Conservation (phyloP, 2,888 invertebrate species). For the Colostygia pectinataria region DNA sequence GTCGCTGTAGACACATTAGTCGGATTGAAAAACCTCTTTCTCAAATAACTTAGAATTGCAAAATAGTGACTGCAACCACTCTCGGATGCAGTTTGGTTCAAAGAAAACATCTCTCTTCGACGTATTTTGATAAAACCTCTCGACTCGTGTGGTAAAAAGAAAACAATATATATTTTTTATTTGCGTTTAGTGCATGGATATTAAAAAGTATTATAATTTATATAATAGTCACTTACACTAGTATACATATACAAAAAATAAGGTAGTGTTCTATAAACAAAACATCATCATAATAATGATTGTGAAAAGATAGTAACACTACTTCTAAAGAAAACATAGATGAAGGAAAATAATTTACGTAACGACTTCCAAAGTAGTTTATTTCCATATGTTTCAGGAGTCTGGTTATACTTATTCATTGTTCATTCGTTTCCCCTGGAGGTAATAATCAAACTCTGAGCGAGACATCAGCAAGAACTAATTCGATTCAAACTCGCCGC, state of each 20-base stretch:
- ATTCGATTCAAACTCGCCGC: slow-evolving; percentile 68
- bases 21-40: slow-evolving; percentile 73
- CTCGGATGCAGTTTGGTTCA: slow-evolving; percentile 65
- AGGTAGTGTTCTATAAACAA: no score
- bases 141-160: slow-evolving; percentile 9
- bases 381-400: slow-evolving; percentile 22
- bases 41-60: slow-evolving; percentile 77
- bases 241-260: no score
- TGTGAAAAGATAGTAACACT: no score
- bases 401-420: slow-evolving; percentile 36
- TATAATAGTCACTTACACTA: no score
- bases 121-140: slow-evolving; percentile 40
- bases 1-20: slow-evolving; percentile 69
- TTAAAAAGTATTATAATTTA: no score
- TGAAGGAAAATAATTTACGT: no score
- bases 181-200: no score
- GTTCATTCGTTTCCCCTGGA: slow-evolving; percentile 55
- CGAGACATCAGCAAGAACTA: slow-evolving; percentile 67
- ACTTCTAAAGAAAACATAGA: no score
- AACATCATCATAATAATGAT: no score
- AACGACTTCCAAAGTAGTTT: slow-evolving; percentile 16
- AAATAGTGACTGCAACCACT: slow-evolving; percentile 69
- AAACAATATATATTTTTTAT: neutral
- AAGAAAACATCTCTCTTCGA: slow-evolving; percentile 54
- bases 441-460: slow-evolving; percentile 68